phyloP scores from a whole-genome alignment of 30 jellyfish, hydroid and myxozoan genomes.

The Pseudorhiza aurosa region DNA sequence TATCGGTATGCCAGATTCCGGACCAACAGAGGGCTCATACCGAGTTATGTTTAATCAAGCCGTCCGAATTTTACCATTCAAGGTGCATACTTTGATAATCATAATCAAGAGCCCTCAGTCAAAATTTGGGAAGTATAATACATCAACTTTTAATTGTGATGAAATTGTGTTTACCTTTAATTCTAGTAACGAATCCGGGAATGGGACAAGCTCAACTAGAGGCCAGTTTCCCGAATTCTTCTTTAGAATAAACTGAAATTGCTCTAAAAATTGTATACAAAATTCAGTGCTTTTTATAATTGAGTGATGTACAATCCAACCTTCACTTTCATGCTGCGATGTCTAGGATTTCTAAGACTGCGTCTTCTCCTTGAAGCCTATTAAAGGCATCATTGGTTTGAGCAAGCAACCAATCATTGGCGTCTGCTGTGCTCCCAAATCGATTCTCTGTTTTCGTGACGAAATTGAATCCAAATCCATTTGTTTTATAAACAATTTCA shows the following conservation, averaged over 20 bases:
- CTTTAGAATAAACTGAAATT: constrained; percentile 18
- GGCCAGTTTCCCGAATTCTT: constrained; percentile 74
- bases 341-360: too few relatives aligned
- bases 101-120: constrained; percentile 65
- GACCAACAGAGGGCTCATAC: constrained; percentile 65
- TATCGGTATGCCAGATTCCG: constrained; percentile 62
- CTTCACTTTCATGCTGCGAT: too few relatives aligned
- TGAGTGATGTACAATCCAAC: too few relatives aligned
- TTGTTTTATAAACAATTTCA: too few relatives aligned
- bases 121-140: constrained; percentile 50
- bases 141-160: constrained; percentile 47
- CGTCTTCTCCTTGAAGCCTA: too few relatives aligned
- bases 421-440: too few relatives aligned
- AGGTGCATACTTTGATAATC: constrained; percentile 47
- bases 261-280: too few relatives aligned
- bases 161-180: constrained; percentile 52
- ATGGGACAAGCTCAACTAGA: constrained; percentile 65
- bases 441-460: too few relatives aligned
- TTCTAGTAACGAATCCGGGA: constrained; percentile 67
- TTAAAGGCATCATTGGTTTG: too few relatives aligned
- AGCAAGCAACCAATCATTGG: too few relatives aligned
- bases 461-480: too few relatives aligned
- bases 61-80: constrained; percentile 56
- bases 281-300: too few relatives aligned
- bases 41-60: constrained; percentile 62